phyloP scores from a whole-genome alignment of 1,140 invertebrate genomes.

The Bombus confusus region DNA sequence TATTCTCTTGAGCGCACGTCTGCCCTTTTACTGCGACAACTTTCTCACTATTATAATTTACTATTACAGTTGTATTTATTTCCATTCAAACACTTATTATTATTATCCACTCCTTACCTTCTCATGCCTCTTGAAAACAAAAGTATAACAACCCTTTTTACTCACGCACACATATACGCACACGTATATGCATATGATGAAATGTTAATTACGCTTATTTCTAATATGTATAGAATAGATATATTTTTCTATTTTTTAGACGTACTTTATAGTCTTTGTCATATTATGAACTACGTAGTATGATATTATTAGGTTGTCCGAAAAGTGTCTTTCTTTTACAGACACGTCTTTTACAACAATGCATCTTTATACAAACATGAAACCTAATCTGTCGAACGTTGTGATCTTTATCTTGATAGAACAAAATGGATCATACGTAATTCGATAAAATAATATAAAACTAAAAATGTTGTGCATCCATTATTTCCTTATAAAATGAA shows the following conservation, averaged over 20 bases:
- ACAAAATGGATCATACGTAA: too few species aligned
- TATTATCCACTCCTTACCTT: too few species aligned
- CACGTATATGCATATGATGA: background rate
- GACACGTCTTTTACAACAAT: too few species aligned
- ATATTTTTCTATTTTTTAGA: background rate
- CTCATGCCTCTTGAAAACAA: background rate
- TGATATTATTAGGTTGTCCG: too few species aligned
- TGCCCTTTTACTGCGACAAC: slow-evolving; percentile 36
- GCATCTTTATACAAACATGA: too few species aligned
- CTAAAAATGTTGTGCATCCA: too few species aligned
- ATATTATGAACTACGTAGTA: background rate
- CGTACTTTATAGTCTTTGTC: background rate
- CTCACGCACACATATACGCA: background rate
- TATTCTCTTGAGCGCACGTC: slow-evolving; percentile 47
- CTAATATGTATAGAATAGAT: background rate
- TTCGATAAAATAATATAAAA: too few species aligned
- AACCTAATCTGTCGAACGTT: too few species aligned
- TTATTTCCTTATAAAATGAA: too few species aligned
- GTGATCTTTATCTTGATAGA: too few species aligned
- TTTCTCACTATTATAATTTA: slow-evolving; percentile 5
- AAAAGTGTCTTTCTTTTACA: too few species aligned
- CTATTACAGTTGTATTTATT: background rate
- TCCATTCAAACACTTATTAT: background rate
- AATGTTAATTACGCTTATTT: background rate
- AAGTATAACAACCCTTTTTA: background rate